Conservation (phyloP, 2,113 vertebrate genomes). For the Sander lucioperca region DNA sequence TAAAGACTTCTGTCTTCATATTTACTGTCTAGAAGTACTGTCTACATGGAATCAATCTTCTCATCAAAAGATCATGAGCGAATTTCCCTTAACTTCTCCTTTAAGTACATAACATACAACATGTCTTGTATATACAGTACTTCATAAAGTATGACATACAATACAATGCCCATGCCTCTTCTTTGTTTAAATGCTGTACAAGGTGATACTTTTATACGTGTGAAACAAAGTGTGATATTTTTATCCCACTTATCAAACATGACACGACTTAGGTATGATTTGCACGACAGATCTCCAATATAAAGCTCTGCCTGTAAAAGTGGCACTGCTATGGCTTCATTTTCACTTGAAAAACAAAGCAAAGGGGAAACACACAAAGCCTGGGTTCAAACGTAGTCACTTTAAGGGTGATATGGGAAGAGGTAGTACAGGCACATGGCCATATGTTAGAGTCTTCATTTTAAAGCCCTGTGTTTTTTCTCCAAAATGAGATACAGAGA, state of each 20-base stretch:
- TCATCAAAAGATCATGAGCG: neutral
- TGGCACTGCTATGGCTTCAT: constrained; percentile 51
- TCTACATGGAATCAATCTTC: neutral
- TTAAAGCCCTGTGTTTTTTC: constrained; percentile 39
- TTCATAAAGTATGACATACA: constrained; percentile 25
- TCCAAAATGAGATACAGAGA: constrained; percentile 56
- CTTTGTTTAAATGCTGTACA: constrained; percentile 18
- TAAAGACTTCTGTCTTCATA: neutral
- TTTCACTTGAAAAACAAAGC: constrained; percentile 16
- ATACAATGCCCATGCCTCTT: neutral
- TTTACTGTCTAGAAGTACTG: neutral
- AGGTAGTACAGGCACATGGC: constrained; percentile 78
- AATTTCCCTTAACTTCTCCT: neutral
- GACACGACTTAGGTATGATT: neutral
- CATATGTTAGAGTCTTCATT: constrained; percentile 61
- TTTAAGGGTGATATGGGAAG: constrained; percentile 61
- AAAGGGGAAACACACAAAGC: constrained; percentile 32
- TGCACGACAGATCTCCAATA: neutral
- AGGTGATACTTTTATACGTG: constrained; percentile 14
- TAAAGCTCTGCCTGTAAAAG: constrained; percentile 13
- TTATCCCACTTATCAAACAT: constrained; percentile 11
- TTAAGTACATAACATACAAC: constrained; percentile 11
- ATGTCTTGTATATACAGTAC: neutral
- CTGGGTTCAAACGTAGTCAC: constrained; percentile 69
- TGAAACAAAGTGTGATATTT: constrained; percentile 46